Evolutionary conservation across 2,888 invertebrate genomes (phyloP).

Genomic region (Scaeva pyrastri): DNA sequence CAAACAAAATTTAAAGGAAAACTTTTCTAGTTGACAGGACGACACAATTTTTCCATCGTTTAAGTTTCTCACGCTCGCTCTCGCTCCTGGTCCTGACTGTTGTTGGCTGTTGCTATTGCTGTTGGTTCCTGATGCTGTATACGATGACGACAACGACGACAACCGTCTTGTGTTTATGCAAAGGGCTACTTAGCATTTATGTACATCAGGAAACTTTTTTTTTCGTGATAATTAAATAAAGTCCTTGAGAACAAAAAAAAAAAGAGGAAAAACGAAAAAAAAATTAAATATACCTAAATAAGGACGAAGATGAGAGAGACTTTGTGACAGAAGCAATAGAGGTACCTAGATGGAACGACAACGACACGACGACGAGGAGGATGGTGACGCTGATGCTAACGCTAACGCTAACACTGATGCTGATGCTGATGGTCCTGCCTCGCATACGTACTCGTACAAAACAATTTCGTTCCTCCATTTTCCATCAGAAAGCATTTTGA

Average conservation of each 20-base stretch:
- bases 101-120: background rate
- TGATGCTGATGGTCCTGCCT: background rate
- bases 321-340: conserved; percentile 31
- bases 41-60: conserved; percentile 45
- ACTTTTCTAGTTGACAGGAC: conserved; percentile 67
- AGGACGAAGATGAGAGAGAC: conserved; percentile 49
- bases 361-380: background rate
- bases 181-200: conserved; percentile 71
- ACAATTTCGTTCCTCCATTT: conserved; percentile 26
- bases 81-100: background rate
- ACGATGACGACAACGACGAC: background rate
- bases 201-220: conserved; percentile 46
- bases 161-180: conserved; percentile 54
- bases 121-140: background rate
- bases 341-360: conserved; percentile 1
- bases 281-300: conserved; percentile 26
- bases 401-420: background rate
- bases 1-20: conserved; percentile 17
- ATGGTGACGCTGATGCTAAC: background rate
- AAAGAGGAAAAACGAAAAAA: conserved; percentile 18
- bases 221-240: conserved; percentile 72
- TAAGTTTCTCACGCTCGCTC: conserved; percentile 23
- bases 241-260: conserved; percentile 59
- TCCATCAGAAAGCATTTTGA: conserved; percentile 63
- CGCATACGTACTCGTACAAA: background rate